Conservation (phyloP, 2,888 invertebrate species). For the Ellobium chinense region DNA sequence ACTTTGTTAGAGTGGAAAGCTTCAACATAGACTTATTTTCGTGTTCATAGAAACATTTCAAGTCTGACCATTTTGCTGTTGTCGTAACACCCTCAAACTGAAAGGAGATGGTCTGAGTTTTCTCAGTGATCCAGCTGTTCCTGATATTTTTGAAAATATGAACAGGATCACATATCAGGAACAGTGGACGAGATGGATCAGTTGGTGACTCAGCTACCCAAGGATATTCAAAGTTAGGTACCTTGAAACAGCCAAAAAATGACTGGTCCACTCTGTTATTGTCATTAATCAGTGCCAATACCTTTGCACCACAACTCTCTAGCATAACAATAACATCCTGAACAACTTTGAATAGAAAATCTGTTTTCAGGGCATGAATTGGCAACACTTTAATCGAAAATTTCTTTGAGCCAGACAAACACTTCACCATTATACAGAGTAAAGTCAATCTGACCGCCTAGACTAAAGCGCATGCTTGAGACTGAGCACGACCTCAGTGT, state of each 20-base stretch:
- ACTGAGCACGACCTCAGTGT: too few relatives aligned
- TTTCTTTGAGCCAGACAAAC: too few relatives aligned
- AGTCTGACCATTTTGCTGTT: not conserved
- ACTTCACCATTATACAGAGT: too few relatives aligned
- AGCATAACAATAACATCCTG: not conserved
- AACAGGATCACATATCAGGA: constrained; percentile 15
- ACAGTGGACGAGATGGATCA: not conserved
- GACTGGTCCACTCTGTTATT: not conserved
- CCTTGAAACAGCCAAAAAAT: not conserved
- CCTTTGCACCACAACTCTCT: not conserved
- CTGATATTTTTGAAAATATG: constrained; percentile 3
- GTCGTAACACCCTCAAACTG: not conserved
- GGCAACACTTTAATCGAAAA: too few relatives aligned
- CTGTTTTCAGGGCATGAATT: not conserved
- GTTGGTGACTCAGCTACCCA: not conserved
- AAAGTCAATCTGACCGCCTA: too few relatives aligned
- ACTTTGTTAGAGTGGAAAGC: not conserved
- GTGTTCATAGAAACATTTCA: not conserved
- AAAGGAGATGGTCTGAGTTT: not conserved
- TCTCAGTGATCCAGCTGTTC: constrained; percentile 16
- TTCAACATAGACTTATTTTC: not conserved
- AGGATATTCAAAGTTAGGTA: not conserved
- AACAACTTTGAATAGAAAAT: not conserved
- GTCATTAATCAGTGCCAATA: not conserved
- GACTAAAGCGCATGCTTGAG: too few relatives aligned